These are phyloP conservation scores for Peucedramus taeniatus DNA, from an alignment of 2,113 vertebrate genomes.

Conservation along the genomic window DNA sequence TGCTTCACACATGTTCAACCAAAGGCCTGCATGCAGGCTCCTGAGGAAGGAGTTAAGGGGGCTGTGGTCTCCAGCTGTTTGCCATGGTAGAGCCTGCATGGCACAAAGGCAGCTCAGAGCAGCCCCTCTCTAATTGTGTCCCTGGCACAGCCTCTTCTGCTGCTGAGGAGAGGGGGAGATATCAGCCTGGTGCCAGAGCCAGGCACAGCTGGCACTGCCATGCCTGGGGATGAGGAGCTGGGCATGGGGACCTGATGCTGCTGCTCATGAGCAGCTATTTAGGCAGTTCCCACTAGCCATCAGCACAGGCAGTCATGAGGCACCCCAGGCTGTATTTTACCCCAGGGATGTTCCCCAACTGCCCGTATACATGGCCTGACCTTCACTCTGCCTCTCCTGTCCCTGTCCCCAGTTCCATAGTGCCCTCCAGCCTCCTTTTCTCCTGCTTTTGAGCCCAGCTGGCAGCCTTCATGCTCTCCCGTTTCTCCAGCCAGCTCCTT, in stretches of 20 bases:
- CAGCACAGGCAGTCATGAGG: neutral
- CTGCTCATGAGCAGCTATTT: neutral
- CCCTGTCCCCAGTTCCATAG: neutral
- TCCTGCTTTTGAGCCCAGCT: neutral
- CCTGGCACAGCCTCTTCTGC: neutral
- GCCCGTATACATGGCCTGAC: neutral
- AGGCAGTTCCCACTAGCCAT: neutral
- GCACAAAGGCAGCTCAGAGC: neutral
- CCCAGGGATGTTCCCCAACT: neutral
- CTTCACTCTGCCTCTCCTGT: neutral
- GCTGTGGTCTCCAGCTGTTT: neutral
- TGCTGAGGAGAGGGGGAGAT: neutral
- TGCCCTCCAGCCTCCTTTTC: neutral
- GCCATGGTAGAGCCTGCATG: neutral
- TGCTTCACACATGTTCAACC: neutral
- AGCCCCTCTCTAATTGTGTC: neutral
- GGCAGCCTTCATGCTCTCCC: neutral
- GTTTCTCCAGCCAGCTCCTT: neutral
- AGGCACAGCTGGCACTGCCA: neutral
- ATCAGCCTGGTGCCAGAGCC: neutral
- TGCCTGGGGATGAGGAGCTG: neutral
- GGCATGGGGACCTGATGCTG: neutral
- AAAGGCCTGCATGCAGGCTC: neutral
- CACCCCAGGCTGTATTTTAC: neutral
- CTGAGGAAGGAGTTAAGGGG: neutral